phyloP scores from a whole-genome alignment of 2,888 invertebrate genomes.

The Drosophila picticornis region DNA sequence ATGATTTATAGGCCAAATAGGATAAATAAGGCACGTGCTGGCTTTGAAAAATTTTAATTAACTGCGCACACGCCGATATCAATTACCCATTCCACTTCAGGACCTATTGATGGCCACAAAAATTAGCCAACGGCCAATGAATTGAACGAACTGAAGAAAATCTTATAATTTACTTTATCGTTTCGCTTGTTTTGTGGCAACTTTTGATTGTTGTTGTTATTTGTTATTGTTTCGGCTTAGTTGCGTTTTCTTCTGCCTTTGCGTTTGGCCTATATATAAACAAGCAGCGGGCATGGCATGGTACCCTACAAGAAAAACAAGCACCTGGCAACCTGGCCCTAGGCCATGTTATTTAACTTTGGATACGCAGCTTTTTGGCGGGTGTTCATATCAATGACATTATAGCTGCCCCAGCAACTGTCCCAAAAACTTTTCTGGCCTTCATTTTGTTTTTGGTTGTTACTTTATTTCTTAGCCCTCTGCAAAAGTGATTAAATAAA shows the following conservation, averaged over 20 bases:
- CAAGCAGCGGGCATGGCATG: constrained; percentile 42
- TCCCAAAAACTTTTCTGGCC: constrained; percentile 38
- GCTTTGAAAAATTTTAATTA: constrained; percentile 73
- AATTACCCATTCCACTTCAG: constrained; percentile 61
- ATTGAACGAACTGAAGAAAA: constrained; percentile 46
- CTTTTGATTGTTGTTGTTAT: constrained; percentile 52
- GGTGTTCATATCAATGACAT: constrained; percentile 56
- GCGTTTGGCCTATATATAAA: constrained; percentile 67
- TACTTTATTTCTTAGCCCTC: constrained; percentile 37
- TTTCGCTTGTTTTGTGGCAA: constrained; percentile 38
- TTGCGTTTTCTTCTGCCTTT: constrained; percentile 76
- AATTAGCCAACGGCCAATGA: constrained; percentile 51
- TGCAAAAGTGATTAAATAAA: constrained; percentile 74
- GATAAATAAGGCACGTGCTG: constrained; percentile 48
- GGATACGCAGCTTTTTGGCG: constrained; percentile 66
- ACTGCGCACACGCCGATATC: constrained; percentile 55
- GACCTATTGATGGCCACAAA: constrained; percentile 33
- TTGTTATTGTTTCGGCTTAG: constrained; percentile 65
- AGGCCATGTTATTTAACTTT: constrained; percentile 72
- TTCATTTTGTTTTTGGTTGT: background rate
- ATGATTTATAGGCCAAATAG: constrained; percentile 64
- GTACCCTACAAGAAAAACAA: constrained; percentile 35
- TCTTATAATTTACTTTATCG: constrained; percentile 68
- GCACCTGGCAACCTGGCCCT: constrained; percentile 60
- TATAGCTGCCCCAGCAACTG: constrained; percentile 20